phyloP scores from a whole-genome alignment of 1,140 invertebrate species.

The Brachionus koreanus region DNA sequence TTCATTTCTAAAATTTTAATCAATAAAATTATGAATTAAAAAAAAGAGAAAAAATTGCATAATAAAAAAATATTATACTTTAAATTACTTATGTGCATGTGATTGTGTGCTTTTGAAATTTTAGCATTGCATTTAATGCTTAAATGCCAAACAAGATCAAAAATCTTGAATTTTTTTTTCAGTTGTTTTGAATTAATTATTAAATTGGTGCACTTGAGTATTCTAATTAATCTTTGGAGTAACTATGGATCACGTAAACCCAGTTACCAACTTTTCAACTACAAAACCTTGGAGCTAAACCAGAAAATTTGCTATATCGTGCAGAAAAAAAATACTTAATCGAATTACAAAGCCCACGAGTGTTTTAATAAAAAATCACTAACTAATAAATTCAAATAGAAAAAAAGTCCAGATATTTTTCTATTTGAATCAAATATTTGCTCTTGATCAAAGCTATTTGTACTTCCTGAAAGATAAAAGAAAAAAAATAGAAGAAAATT shows the following conservation, averaged over 20 bases:
- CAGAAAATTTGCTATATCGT: no score
- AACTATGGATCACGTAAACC: not conserved
- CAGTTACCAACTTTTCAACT: no score
- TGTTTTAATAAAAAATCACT: not conserved
- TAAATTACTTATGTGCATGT: not conserved
- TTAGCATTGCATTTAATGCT: not conserved
- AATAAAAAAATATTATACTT: not conserved
- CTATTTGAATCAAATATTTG: not conserved
- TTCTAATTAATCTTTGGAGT: not conserved
- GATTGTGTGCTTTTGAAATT: slow-evolving; percentile 7
- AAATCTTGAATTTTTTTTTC: no score
- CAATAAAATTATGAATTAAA: slow-evolving; percentile 18
- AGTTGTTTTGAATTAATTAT: not conserved
- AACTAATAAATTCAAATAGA: not conserved
- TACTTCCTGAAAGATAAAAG: not conserved
- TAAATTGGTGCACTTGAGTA: not conserved
- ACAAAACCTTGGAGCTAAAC: not conserved
- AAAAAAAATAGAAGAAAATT: not conserved
- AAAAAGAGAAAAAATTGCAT: not conserved
- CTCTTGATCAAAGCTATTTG: not conserved
- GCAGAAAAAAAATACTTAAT: not conserved
- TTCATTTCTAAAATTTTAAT: not conserved
- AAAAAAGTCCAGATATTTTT: not conserved
- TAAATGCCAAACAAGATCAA: not conserved
- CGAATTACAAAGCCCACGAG: not conserved